These are phyloP conservation scores for Axea sp. DNA, from an alignment of 2,888 invertebrate genomes.

Conservation along the genomic window DNA sequence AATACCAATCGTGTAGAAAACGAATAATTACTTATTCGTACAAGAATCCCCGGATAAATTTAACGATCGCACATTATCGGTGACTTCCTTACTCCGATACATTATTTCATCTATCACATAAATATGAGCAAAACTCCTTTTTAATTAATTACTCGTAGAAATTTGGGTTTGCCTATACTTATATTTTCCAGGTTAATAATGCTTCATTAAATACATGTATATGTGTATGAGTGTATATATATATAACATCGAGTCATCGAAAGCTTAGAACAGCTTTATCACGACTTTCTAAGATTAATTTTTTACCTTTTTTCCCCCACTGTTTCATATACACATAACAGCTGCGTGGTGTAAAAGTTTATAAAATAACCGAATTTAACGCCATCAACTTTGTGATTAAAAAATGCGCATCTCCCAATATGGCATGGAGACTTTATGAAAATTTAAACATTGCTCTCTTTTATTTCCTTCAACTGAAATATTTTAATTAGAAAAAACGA, in stretches of 20 bases:
- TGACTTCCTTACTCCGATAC: background rate
- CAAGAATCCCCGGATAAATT: background rate
- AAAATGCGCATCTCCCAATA: conserved; percentile 43
- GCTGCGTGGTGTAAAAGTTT: conserved; percentile 45
- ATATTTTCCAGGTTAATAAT: conserved; percentile 18
- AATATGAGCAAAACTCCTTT: conserved; percentile 69
- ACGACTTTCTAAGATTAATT: conserved; percentile 6
- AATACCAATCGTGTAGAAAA: background rate
- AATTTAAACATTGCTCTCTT: background rate
- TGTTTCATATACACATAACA: conserved; percentile 34
- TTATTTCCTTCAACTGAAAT: background rate
- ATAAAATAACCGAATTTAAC: conserved; percentile 42
- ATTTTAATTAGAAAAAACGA: background rate
- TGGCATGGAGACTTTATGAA: conserved; percentile 34
- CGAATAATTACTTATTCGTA: background rate
- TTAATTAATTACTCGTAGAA: conserved; percentile 54
- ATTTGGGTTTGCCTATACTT: conserved; percentile 5
- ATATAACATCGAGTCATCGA: conserved; percentile 29
- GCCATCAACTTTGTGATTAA: conserved; percentile 15
- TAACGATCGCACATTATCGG: background rate
- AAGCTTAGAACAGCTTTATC: conserved; percentile 58
- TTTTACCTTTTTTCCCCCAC: background rate
- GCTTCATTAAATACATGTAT: conserved; percentile 19
- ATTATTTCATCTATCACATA: conserved; percentile 68
- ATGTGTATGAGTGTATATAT: conserved; percentile 7